Percentiles rank a stretch among this genome's conserved stretches.
Conservation (phyloP, 2,888 invertebrate genomes). For the Tuta absoluta region DNA sequence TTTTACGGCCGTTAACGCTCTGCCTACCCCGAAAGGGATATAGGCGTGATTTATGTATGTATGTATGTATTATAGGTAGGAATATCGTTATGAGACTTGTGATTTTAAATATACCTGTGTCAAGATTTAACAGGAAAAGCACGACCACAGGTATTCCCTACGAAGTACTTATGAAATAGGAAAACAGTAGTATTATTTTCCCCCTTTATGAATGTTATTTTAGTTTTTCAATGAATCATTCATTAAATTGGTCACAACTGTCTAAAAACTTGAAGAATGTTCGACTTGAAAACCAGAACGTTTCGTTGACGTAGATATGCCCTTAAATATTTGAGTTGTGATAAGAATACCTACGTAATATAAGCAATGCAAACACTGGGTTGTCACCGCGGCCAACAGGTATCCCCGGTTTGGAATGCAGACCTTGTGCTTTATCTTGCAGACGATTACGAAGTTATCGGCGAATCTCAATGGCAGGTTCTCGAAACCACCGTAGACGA, state of each 20-base stretch:
- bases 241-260: neutral
- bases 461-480: slow-evolving; percentile 77
- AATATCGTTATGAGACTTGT: neutral
- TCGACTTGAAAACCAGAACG: neutral
- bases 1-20: too few species aligned
- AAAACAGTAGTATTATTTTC: slow-evolving; percentile 1
- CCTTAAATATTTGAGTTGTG: slow-evolving; percentile 7
- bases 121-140: neutral
- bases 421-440: slow-evolving; percentile 50
- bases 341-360: neutral
- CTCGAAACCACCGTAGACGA: slow-evolving; percentile 76
- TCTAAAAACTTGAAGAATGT: neutral
- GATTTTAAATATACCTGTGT: neutral
- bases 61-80: too few species aligned
- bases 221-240: neutral
- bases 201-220: slow-evolving; percentile 3
- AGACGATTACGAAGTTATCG: slow-evolving; percentile 81
- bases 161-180: neutral
- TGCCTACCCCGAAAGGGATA: too few species aligned
- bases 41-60: too few species aligned
- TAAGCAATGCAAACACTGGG: slow-evolving; percentile 34
- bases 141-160: neutral
- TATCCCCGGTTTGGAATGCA: slow-evolving; percentile 47
- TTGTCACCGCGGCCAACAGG: slow-evolving; percentile 41
- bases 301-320: neutral